A percentile compares a stretch with the other conserved stretches of the same genome.
These are phyloP conservation scores for Triplophysa tibetana DNA, from an alignment of 2,113 vertebrate species.

Conservation along the genomic window DNA sequence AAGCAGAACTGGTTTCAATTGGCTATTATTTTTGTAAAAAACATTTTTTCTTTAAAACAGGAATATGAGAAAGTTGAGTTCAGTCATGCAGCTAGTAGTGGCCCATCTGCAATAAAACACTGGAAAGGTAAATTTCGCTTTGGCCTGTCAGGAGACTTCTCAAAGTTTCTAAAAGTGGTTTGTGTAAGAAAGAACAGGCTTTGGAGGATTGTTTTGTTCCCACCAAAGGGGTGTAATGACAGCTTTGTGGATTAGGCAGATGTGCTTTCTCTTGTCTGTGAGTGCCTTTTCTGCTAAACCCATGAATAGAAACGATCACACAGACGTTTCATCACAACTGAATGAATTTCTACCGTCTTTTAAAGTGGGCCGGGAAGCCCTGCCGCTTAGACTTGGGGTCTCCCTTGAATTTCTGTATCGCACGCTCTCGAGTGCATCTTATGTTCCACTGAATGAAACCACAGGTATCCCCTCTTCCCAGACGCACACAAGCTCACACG, in stretches of 20 bases:
- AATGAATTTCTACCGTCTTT: conserved; percentile 55
- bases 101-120: conserved; percentile 32
- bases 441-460: conserved; percentile 65
- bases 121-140: conserved; percentile 17
- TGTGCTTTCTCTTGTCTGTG: conserved; percentile 59
- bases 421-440: conserved; percentile 52
- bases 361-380: conserved; percentile 55
- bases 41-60: too few relatives aligned
- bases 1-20: background rate
- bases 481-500: conserved; percentile 37
- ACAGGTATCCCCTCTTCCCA: conserved; percentile 52
- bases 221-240: conserved; percentile 66
- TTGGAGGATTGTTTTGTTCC: conserved; percentile 55
- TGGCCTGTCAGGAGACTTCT: conserved; percentile 45
- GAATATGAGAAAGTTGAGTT: conserved; percentile 2
- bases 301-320: conserved; percentile 13
- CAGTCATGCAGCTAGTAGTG: conserved; percentile 13
- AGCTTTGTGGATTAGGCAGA: conserved; percentile 60
- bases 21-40: too few relatives aligned
- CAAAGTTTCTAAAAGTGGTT: background rate
- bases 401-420: conserved; percentile 52
- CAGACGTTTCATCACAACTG: conserved; percentile 45
- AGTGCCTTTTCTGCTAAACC: conserved; percentile 39
- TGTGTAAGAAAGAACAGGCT: conserved; percentile 3
- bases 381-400: conserved; percentile 55